Evolutionary conservation across 2,797 vertebrate species (phyloP), one percentile per base, ranked within the genome.

Genomic region (Amphiprion clarkii): DNA sequence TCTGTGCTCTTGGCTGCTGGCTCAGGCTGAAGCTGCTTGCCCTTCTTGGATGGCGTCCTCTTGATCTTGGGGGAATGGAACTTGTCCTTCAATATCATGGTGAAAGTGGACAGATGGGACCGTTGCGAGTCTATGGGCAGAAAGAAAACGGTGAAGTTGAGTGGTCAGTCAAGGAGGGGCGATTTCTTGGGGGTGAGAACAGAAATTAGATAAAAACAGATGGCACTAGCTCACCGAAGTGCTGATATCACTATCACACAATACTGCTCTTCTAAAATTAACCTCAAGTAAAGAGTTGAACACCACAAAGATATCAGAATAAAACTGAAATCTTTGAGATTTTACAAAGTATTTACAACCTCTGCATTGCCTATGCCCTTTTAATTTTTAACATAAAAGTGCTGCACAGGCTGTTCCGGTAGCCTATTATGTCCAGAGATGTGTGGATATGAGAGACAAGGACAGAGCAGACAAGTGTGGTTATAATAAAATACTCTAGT

Each of bases 1-100:
- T 99, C 98, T 0, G 96, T 91, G 5, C 90, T 94, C 86, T 97
- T 99, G 88, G 96, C 95, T 0, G 96, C 92, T 51, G 96, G 95
- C 62, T 99, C 98, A 0, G 92, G 94, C 87, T 96, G 96, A 68
- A 97, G 94, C 76, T 97, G 97, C 84, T 99, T 99, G 73, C 97
- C 96, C 87, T 99, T 99, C 95, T 98, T 99, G 27, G 98, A 99
- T 5, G 97, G 98, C 0, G 97, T 99, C 79, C 98, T 96, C 94
- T 98, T 99, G 93, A 99, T 98, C 93, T 99, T 99, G 79, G 98
- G 98, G 5, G 98, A 98, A 86, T 99, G 98, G 94, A 99, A 99
- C 91, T 99, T 99, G 94, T 98, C 97, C 95, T 96, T 99, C 83
- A 99, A 90, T 91, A 99, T 99, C 97, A 99, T 99, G 62, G 98